phyloP scores from a whole-genome alignment of 2,113 vertebrate genomes.

The Uria aalge region DNA sequence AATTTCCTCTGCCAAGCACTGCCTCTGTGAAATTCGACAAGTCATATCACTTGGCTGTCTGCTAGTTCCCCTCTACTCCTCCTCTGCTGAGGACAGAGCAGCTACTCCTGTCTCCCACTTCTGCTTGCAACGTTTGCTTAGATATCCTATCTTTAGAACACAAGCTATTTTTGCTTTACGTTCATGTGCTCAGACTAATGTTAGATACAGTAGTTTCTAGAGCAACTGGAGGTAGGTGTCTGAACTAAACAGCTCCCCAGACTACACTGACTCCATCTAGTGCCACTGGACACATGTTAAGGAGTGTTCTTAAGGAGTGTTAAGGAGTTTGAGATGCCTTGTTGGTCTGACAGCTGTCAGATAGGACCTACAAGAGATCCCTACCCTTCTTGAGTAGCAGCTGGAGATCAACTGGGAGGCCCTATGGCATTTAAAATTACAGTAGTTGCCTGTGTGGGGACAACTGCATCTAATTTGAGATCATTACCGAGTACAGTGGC shows the following conservation, averaged over 20 bases:
- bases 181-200: background rate
- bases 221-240: background rate
- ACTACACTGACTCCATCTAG: background rate
- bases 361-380: background rate
- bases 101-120: background rate
- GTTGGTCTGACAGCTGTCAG: background rate
- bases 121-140: background rate
- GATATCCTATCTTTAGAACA: background rate
- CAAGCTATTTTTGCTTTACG: background rate
- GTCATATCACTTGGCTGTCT: background rate
- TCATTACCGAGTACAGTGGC: background rate
- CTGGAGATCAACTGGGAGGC: background rate
- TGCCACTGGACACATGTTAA: background rate
- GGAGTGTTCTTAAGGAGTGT: background rate
- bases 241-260: background rate
- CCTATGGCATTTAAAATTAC: background rate
- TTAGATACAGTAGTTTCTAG: background rate
- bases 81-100: background rate
- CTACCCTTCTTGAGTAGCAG: background rate
- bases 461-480: background rate
- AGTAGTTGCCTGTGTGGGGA: background rate
- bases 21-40: background rate
- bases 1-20: background rate
- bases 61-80: background rate
- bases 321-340: background rate